Base-by-base conservation (phyloP, 2,113 vertebrate genomes). In the Sorex araneus region DNA sequence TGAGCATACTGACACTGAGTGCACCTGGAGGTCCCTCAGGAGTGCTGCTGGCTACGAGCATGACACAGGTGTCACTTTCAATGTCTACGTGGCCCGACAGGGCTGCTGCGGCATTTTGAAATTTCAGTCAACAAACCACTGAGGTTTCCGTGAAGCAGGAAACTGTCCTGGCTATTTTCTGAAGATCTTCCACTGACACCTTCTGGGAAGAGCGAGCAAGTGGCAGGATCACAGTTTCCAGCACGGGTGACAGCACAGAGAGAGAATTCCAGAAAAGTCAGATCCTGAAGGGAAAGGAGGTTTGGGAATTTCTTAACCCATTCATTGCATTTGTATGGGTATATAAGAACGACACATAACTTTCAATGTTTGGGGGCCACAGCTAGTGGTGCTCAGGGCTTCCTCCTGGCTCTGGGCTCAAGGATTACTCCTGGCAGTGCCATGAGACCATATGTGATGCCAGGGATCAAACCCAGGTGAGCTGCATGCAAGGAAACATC, bases 191-290 rank as follows among this genome's bases (percentile, higher is more conserved):
- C 92, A 64, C 81, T 87, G 92, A 86, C 81, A 40, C 25, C 87
- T 93, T 94, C 87, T 91, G 87, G 90, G 63, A 94, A 84, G 67
- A 94, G 63, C 23, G 71, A 81, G 84, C 69, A 88, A 90, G 93
- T 28, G 47, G 66, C 82, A 45, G 15, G 66, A 8, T 21, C 9
- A 11, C 45, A 34, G 60, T 25, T 63, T 66, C 18, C 7, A 80
- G 34, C 43, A 34, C 13, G 10, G 5, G 15, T 64, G 28, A 81
- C 80, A n/a, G n/a, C 25, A 25, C 2, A 40, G 21, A 32, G 73
- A 69, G 63, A 67, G 73, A 82, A 79, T 30, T 32, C 23, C 45
- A 9, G 25, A 75, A 89, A 36, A 60, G 64, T 71, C 84, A 86
- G 57, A 60, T 8, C 10, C 57, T 15, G 12, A 64, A 76, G 6